phyloP scores from a whole-genome alignment of 2,888 invertebrate genomes.

The Dicycla oo region DNA sequence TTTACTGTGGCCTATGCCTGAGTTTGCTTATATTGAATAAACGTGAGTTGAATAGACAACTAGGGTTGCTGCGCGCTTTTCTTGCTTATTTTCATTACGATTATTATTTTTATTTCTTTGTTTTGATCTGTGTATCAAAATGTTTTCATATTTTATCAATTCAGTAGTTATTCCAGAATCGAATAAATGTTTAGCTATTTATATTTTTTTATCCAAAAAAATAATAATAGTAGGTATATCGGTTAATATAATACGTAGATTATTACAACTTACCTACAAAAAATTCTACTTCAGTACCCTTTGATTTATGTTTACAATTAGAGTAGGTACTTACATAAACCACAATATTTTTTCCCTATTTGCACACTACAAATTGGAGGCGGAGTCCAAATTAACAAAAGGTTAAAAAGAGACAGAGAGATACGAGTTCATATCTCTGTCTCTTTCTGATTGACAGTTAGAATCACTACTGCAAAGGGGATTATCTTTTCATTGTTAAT shows the following conservation, averaged over 20 bases:
- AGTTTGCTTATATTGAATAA: constrained; percentile 91
- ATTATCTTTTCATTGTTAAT: constrained; percentile 68
- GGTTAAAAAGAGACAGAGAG: constrained; percentile 68
- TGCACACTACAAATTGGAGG: constrained; percentile 62
- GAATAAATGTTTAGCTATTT: not conserved
- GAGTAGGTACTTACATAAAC: constrained; percentile 1
- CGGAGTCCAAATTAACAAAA: constrained; percentile 69
- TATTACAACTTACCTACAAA: not conserved
- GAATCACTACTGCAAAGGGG: constrained; percentile 74
- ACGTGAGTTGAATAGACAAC: constrained; percentile 89
- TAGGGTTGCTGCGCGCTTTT: constrained; percentile 79
- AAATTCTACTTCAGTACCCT: not conserved
- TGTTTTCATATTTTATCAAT: too few species aligned
- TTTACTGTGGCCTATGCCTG: constrained; percentile 86
- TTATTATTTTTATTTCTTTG: not conserved
- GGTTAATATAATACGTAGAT: not conserved
- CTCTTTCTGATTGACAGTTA: too few species aligned
- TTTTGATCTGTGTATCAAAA: not conserved
- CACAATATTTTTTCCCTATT: constrained; percentile 23
- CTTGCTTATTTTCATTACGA: not conserved
- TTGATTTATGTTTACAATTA: not conserved
- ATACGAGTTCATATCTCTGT: constrained; percentile 14
- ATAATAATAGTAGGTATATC: not conserved
- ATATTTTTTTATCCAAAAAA: too few species aligned
- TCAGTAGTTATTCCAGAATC: not conserved